Evolutionary conservation across 23 tunicate genomes (phyloP).

Genomic region (Ascidia mentula): DNA sequence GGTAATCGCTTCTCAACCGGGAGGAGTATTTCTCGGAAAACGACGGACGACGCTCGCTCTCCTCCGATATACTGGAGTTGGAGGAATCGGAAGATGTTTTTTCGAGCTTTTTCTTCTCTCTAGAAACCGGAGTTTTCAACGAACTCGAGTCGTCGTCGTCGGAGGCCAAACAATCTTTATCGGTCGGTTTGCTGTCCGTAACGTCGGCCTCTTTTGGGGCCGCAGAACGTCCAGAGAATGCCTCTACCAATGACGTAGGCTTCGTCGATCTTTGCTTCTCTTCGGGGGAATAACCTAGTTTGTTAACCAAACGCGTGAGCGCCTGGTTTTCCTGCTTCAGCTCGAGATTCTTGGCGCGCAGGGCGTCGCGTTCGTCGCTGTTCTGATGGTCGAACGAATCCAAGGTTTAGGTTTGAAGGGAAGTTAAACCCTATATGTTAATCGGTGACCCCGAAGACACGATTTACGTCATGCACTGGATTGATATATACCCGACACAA

Average conservation of each 20-base stretch:
- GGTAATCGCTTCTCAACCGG: neutral
- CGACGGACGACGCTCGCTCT: neutral
- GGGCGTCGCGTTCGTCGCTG: slow-evolving; percentile 15
- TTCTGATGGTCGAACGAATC: slow-evolving; percentile 40
- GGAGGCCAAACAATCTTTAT: neutral
- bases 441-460: too few relatives aligned
- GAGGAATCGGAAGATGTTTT: neutral
- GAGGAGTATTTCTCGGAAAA: neutral
- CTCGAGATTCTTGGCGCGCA: slow-evolving; percentile 51
- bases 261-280: neutral
- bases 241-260: neutral
- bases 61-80: neutral
- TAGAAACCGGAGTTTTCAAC: neutral
- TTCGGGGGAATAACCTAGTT: slow-evolving; percentile 39
- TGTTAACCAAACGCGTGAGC: slow-evolving; percentile 49
- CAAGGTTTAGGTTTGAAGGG: slow-evolving; percentile 5
- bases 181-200: neutral
- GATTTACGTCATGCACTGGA: too few relatives aligned
- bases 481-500: too few relatives aligned
- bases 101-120: slow-evolving; percentile 11
- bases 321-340: slow-evolving; percentile 71
- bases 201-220: neutral
- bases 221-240: neutral
- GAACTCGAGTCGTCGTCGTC: neutral
- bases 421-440: neutral